A percentile compares a stretch with the other conserved stretches of the same genome.
phyloP scores from a whole-genome alignment of 2,888 invertebrate species.

The Cartodere bifasciata region DNA sequence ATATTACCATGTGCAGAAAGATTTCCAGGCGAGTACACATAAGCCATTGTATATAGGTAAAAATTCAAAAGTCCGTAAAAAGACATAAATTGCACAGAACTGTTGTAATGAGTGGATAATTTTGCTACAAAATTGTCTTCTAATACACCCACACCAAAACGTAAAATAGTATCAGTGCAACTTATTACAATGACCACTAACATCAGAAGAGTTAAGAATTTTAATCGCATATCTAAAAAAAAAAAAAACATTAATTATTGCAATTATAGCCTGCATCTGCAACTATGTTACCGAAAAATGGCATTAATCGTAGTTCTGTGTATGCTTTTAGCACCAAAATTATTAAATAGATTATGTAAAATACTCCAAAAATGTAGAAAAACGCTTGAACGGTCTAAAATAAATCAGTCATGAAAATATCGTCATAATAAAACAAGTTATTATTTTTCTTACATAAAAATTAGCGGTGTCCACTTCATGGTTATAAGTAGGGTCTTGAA shows the following conservation, averaged over 20 bases:
- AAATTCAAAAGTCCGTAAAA: conserved; percentile 89
- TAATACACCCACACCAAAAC: conserved; percentile 80
- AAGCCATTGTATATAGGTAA: conserved; percentile 87
- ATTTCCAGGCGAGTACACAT: conserved; percentile 80
- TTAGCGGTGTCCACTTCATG: conserved; percentile 73
- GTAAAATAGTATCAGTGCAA: conserved; percentile 59
- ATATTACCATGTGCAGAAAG: conserved; percentile 72
- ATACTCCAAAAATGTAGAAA: conserved; percentile 72
- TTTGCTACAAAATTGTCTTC: conserved; percentile 92
- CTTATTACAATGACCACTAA: conserved; percentile 65
- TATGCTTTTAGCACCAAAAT: conserved; percentile 81
- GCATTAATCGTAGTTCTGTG: conserved; percentile 91
- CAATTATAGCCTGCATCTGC: conserved; percentile 1
- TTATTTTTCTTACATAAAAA: conserved; percentile 73
- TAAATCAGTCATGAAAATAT: conserved; percentile 10
- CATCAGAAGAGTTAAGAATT: conserved; percentile 80
- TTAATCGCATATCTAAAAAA: conserved; percentile 73
- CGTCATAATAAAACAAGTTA: conserved; percentile 15
- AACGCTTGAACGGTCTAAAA: conserved; percentile 80
- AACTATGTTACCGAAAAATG: conserved; percentile 74
- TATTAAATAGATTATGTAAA: conserved; percentile 77
- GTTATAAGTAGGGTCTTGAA: conserved; percentile 85
- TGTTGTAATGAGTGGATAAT: conserved; percentile 74
- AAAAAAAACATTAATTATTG: conserved; percentile 8
- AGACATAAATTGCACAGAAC: conserved; percentile 91